Percentiles rank a stretch among this genome's conserved stretches.
Evolutionary conservation across 2,888 invertebrate genomes (phyloP).

Genomic region (Mylabris sibirica): DNA sequence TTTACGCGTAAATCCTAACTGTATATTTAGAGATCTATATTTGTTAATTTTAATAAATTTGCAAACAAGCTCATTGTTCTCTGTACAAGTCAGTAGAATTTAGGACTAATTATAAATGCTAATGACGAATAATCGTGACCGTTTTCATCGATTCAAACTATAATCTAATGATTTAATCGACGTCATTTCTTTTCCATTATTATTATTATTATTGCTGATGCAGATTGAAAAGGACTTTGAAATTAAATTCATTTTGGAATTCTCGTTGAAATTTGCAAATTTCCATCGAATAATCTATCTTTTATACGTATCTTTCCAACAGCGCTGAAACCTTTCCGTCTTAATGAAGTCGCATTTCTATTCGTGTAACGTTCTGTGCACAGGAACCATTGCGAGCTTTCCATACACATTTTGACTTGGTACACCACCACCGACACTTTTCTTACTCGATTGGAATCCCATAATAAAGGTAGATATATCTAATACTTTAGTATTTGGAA

Average conservation of each 20-base stretch:
- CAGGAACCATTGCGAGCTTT: not conserved
- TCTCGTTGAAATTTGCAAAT: not conserved
- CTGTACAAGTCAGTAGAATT: not conserved
- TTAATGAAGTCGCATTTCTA: slow-evolving; percentile 1
- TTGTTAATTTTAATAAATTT: slow-evolving; percentile 3
- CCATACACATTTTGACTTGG: slow-evolving; percentile 4
- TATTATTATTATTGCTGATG: too few species aligned
- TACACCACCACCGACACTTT: not conserved
- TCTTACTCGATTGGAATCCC: not conserved
- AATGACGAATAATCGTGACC: too few species aligned
- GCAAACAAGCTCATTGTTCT: not conserved
- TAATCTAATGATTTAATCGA: too few species aligned
- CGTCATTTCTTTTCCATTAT: too few species aligned
- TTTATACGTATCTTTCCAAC: not conserved
- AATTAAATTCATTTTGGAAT: not conserved
- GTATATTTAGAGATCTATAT: slow-evolving; percentile 2
- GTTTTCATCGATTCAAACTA: too few species aligned
- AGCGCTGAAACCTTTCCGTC: not conserved
- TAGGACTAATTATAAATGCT: not conserved
- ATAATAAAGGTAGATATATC: not conserved
- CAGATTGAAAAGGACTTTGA: not conserved
- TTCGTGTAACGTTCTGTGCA: not conserved
- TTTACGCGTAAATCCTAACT: not conserved
- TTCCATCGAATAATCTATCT: not conserved
- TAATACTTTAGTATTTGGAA: not conserved